Percentiles rank a stretch among this genome's conserved stretches.
Evolutionary conservation across 2,888 invertebrate genomes (phyloP).

Genomic region (Hemaris fuciformis): DNA sequence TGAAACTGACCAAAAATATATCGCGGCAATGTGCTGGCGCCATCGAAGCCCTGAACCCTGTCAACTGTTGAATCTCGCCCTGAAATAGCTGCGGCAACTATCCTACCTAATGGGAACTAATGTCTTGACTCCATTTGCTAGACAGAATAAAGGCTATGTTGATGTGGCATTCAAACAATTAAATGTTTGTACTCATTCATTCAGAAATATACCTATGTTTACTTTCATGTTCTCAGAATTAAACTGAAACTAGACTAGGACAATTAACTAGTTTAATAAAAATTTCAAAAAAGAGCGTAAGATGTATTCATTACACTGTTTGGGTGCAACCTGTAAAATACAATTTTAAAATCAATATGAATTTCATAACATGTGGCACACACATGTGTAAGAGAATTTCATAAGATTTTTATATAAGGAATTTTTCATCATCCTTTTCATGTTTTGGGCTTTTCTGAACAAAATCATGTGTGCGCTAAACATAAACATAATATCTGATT

Average conservation of each 20-base stretch:
- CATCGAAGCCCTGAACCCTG: slow-evolving; percentile 78
- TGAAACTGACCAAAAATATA: slow-evolving; percentile 75
- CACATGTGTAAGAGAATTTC: slow-evolving; percentile 6
- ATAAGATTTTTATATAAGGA: neutral
- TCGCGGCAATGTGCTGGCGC: slow-evolving; percentile 75
- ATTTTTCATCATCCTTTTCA: neutral
- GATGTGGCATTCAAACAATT: neutral
- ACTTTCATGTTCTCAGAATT: neutral
- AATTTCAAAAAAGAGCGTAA: slow-evolving; percentile 14
- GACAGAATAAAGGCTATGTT: neutral
- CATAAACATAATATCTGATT: neutral
- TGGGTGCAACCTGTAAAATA: slow-evolving; percentile 64
- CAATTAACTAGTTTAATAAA: neutral
- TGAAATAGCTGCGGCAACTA: slow-evolving; percentile 70
- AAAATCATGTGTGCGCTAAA: slow-evolving; percentile 12
- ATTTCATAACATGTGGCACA: slow-evolving; percentile 30
- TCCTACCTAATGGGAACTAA: slow-evolving; percentile 56
- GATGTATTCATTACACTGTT: slow-evolving; percentile 11
- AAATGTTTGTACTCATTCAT: neutral
- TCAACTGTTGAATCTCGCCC: slow-evolving; percentile 82
- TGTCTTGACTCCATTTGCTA: slow-evolving; percentile 9
- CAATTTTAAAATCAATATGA: slow-evolving; percentile 62
- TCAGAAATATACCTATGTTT: neutral
- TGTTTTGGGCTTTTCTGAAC: neutral
- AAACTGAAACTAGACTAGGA: neutral